Percentiles rank a stretch among this genome's conserved stretches.
Conservation (phyloP, 2,888 invertebrate genomes). For the Tetragonisca angustula region DNA sequence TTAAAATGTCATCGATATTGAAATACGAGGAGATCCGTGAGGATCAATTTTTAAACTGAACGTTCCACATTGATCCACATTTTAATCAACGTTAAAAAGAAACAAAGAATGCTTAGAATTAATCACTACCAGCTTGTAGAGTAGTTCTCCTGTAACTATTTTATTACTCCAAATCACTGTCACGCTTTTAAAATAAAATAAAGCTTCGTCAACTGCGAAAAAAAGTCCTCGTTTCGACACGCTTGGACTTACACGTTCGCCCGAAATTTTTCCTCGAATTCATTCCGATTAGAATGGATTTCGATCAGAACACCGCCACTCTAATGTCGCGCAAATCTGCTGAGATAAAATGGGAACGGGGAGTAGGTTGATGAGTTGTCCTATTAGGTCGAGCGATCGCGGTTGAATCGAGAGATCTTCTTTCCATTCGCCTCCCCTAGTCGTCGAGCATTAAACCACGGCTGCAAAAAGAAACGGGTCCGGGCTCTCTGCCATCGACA, state of each 20-base stretch:
- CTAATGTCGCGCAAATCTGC: conserved; percentile 73
- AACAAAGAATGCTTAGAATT: no score
- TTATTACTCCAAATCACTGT: no score
- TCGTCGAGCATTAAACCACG: conserved; percentile 52
- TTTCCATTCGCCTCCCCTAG: conserved; percentile 53
- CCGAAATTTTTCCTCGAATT: not conserved
- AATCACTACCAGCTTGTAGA: no score
- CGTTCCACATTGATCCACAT: no score
- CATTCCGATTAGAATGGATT: conserved; percentile 26
- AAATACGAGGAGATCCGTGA: not conserved
- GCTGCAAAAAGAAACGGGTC: conserved; percentile 50
- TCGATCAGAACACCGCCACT: conserved; percentile 5
- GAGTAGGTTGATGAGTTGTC: conserved; percentile 65
- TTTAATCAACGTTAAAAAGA: no score
- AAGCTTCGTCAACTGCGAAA: no score
- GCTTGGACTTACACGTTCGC: not conserved
- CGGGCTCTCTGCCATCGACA: conserved; percentile 55
- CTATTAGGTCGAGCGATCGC: conserved; percentile 71
- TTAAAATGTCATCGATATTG: not conserved
- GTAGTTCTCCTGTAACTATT: no score
- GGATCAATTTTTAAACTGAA: no score
- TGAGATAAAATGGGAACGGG: conserved; percentile 69
- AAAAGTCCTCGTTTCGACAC: not conserved
- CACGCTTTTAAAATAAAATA: no score
- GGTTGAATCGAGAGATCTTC: conserved; percentile 59